These are phyloP conservation scores for Tachyglossus aculeatus DNA, from an alignment of 2,797 vertebrate genomes.

Conservation along the genomic window DNA sequence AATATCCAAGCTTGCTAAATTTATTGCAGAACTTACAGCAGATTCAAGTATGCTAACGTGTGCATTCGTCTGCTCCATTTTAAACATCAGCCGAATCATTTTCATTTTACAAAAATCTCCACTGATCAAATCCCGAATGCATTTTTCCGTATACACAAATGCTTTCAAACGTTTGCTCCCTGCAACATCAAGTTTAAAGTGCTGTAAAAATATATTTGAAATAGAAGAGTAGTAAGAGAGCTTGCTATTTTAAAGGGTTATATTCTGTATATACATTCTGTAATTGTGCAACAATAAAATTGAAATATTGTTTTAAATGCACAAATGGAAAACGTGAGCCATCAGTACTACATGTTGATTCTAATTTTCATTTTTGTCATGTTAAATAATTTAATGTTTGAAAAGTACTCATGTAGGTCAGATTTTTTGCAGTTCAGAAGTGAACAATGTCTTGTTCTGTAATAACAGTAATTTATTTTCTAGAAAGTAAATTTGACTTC, in stretches of 20 bases:
- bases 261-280: constrained; percentile 49
- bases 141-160: constrained; percentile 28
- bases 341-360: constrained; percentile 28
- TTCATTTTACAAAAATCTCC: constrained; percentile 12
- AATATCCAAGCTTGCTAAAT: constrained; percentile 66
- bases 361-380: constrained; percentile 47
- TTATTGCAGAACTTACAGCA: constrained; percentile 33
- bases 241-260: constrained; percentile 23
- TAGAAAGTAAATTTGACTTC: constrained; percentile 49
- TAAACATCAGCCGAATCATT: constrained; percentile 28
- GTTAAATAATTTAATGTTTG: constrained; percentile 69
- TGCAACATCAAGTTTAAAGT: constrained; percentile 48
- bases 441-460: constrained; percentile 60
- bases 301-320: constrained; percentile 35
- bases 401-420: constrained; percentile 67
- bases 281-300: constrained; percentile 1
- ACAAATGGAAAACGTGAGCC: constrained; percentile 40
- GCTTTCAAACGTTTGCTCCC: constrained; percentile 46
- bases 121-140: constrained; percentile 19
- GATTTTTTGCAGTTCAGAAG: constrained; percentile 46
- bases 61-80: constrained; percentile 32
- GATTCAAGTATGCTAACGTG: constrained; percentile 29
- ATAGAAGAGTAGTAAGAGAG: neutral
- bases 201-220: constrained; percentile 33
- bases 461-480: constrained; percentile 70